Evolutionary conservation across 2,797 vertebrate species (phyloP).

Genomic region (Lemur catta): DNA sequence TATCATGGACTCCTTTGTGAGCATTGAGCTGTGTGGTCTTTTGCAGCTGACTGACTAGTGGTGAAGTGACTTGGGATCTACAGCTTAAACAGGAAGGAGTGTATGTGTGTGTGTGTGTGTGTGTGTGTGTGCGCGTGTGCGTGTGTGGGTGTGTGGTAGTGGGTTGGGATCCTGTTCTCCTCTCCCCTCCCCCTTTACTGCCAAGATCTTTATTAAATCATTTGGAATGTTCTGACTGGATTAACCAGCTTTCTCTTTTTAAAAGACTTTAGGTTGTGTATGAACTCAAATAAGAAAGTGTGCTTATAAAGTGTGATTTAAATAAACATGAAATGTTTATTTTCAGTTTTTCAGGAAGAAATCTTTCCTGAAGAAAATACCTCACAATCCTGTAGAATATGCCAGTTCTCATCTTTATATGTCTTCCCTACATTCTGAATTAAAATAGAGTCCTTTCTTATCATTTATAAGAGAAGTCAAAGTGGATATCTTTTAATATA

Average conservation of each 20-base stretch:
- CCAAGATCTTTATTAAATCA: background rate
- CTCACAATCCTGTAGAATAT: background rate
- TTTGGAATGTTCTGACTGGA: background rate
- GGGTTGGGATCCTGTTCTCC: background rate
- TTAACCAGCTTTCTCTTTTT: background rate
- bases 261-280: background rate
- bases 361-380: background rate
- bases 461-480: background rate
- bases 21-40: background rate
- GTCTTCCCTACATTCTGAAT: background rate
- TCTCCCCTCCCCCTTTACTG: background rate
- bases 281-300: background rate
- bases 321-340: background rate
- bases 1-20: background rate
- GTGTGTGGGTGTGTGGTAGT: too few species aligned
- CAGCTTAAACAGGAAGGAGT: background rate
- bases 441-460: background rate
- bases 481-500: background rate
- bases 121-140: too few species aligned
- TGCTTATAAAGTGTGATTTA: background rate
- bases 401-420: background rate
- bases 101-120: background rate
- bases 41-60: background rate
- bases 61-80: background rate
- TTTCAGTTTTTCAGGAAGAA: background rate